These are phyloP conservation scores for Holacanthus passer DNA, from an alignment of 2,113 vertebrate species.

Conservation along the genomic window DNA sequence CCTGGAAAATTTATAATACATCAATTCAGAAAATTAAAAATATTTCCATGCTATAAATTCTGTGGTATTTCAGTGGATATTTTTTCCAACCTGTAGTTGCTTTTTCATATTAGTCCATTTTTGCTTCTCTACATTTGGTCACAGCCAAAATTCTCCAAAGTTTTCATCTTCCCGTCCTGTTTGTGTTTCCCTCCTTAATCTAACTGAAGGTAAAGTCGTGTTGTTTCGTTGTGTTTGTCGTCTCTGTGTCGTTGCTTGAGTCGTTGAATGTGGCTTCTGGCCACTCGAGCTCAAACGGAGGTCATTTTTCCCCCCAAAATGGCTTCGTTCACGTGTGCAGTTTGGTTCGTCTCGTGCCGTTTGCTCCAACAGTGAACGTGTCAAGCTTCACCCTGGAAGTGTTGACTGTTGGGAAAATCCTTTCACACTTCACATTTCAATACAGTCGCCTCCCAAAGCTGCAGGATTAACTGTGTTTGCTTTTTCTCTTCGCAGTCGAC, in stretches of 20 bases:
- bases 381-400: conserved; percentile 81
- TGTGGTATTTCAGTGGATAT: neutral
- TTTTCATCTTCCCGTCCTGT: conserved; percentile 11
- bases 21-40: neutral
- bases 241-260: conserved; percentile 87
- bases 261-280: conserved; percentile 87
- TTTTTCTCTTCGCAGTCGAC: conserved; percentile 88
- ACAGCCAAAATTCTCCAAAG: neutral
- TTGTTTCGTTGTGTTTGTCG: conserved; percentile 86
- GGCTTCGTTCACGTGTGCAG: conserved; percentile 80
- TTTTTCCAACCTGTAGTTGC: neutral
- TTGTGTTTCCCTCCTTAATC: conserved; percentile 24
- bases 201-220: conserved; percentile 46
- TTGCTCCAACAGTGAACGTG: conserved; percentile 88
- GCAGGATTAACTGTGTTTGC: conserved; percentile 62
- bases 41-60: neutral
- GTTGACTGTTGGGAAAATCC: conserved; percentile 89
- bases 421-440: neutral
- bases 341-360: conserved; percentile 65
- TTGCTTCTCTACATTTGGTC: neutral
- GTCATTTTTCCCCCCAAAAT: conserved; percentile 90
- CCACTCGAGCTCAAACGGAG: conserved; percentile 90
- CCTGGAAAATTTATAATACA: neutral
- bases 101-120: neutral
- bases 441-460: conserved; percentile 9